These are phyloP conservation scores for Drosophila parthenogenetica DNA, from an alignment of 2,888 invertebrate species.

Conservation along the genomic window DNA sequence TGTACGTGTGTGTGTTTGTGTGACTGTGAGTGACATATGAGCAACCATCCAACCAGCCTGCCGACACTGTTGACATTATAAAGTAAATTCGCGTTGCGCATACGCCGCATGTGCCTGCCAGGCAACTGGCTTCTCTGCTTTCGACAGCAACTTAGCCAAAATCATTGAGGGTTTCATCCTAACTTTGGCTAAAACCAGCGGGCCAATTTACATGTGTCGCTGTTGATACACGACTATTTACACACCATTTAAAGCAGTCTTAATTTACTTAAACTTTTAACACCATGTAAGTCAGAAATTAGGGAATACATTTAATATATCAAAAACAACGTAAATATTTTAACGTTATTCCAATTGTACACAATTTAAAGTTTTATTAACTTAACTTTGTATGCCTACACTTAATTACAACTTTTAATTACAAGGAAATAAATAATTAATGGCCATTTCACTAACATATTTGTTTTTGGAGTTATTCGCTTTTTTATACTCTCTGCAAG, in stretches of 20 bases:
- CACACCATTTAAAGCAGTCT: conserved; percentile 25
- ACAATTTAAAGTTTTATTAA: no score
- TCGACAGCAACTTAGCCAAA: conserved; percentile 43
- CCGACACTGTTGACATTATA: conserved; percentile 63
- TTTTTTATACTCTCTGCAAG: no score
- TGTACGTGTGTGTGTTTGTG: neutral
- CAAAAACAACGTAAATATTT: neutral
- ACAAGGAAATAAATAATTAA: no score
- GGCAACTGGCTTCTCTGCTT: conserved; percentile 28
- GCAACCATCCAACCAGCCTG: conserved; percentile 45
- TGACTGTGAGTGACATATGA: conserved; percentile 38
- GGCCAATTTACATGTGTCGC: conserved; percentile 48
- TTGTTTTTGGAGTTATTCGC: no score
- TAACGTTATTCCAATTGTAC: no score
- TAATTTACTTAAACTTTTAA: conserved; percentile 1
- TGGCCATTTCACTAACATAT: no score
- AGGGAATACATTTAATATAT: neutral
- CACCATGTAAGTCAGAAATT: neutral
- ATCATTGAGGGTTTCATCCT: conserved; percentile 43
- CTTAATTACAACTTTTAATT: no score
- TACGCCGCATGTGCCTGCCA: conserved; percentile 60
- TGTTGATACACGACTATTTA: conserved; percentile 45
- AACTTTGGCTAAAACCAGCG: conserved; percentile 40
- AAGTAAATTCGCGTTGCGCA: conserved; percentile 70
- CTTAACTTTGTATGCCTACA: no score